A percentile compares a stretch with the other conserved stretches of the same genome.
Conservation (phyloP, 2,113 vertebrate species). For the Perca flavescens region DNA sequence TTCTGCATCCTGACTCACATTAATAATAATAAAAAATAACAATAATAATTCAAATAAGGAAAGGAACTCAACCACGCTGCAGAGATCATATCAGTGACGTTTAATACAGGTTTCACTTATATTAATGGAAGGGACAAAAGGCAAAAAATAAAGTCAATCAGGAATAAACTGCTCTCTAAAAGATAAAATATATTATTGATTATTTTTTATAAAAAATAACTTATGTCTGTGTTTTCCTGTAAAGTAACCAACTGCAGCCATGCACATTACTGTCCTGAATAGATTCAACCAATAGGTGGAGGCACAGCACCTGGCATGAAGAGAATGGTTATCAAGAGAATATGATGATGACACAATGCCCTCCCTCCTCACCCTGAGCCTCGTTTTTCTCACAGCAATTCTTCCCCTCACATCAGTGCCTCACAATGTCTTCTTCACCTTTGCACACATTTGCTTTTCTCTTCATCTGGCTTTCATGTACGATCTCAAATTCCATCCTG, state of each 20-base stretch:
- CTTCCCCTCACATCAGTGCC: neutral
- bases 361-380: neutral
- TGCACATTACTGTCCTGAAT: neutral
- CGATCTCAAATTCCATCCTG: slow-evolving; percentile 8
- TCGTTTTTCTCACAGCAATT: neutral
- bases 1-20: slow-evolving; percentile 30
- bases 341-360: neutral
- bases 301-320: slow-evolving; percentile 38
- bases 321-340: neutral
- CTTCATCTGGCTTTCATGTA: slow-evolving; percentile 54
- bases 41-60: neutral
- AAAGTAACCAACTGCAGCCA: neutral
- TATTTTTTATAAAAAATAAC: neutral
- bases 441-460: slow-evolving; percentile 9
- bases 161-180: neutral
- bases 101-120: neutral
- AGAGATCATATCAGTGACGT: slow-evolving; percentile 12
- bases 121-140: neutral
- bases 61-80: slow-evolving; percentile 2
- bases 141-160: neutral
- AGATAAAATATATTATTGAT: neutral
- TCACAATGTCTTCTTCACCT: slow-evolving; percentile 46
- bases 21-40: neutral
- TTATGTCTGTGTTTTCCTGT: neutral
- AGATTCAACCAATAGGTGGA: slow-evolving; percentile 56